Evolutionary conservation across 2,797 vertebrate species (phyloP), one percentile per base, ranked within the genome.

Genomic region (Platalea minor): DNA sequence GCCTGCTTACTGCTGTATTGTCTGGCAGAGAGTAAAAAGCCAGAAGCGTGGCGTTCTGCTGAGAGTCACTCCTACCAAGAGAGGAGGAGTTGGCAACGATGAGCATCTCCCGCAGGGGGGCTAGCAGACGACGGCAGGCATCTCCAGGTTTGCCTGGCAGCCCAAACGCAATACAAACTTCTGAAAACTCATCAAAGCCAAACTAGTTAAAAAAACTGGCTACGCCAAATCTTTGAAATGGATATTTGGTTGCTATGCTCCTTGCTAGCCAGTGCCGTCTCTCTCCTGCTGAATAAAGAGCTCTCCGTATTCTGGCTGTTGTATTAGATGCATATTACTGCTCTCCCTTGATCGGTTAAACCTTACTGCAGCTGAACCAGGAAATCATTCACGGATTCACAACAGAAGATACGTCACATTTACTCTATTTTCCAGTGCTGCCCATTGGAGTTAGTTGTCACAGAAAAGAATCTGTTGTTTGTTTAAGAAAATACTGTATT

Each of bases 141-240:
- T 75, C 89, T 85, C 72, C 75, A 79, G 75, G 72, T 92, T 76
- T 76, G 63, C 63, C 80, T 83, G 85, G 93, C 91, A 97, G 82
- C 54, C 78, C 70, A 73, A 91, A 79, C 0, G 26, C 54, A 29
- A 65, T 18, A 39, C 3, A 67, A 59, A 72, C 75, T 65, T 92
- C 81, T 76, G 56, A 54, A 59, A 96, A 88, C 84, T 68, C 87
- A 92, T 56, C 53, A 78, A 78, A 89, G 89, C 56, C 77, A 80
- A 88, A 63, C 54, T 23, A 76, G 51, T n/a, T 46, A 3, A 73
- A 76, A 74, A 92, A 93, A 10, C 6, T 10, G 46, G 18, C 65
- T 78, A 39, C 29, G 60, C 16, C 76, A 68, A 83, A 60, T 48
- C 53, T 90, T 31, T 69, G 41, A 69, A 35, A 50, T n/a, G 50